Percentiles rank a stretch among this genome's conserved stretches.
Evolutionary conservation across 1,140 invertebrate species (phyloP).

Genomic region (Helicorthomorpha holstii): DNA sequence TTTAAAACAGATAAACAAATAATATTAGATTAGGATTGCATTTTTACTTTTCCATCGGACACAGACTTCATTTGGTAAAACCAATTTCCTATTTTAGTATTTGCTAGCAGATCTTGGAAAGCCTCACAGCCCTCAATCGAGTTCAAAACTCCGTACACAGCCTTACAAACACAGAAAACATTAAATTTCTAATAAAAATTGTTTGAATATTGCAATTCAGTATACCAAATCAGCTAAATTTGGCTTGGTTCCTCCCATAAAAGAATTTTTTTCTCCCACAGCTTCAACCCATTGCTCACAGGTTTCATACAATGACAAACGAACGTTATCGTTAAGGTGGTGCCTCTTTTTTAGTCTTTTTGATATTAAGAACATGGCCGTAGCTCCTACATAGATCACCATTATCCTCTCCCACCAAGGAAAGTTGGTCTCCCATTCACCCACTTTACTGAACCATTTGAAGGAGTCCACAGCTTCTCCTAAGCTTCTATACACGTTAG

Average conservation of each 20-base stretch:
- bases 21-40: no score
- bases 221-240: constrained; percentile 72
- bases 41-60: no score
- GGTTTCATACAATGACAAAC: constrained; percentile 75
- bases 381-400: constrained; percentile 85
- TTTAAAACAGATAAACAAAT: no score
- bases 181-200: constrained; percentile 5
- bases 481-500: constrained; percentile 84
- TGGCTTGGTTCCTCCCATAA: constrained; percentile 65
- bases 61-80: constrained; percentile 18
- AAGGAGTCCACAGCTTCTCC: constrained; percentile 76
- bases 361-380: constrained; percentile 83
- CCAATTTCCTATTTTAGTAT: constrained; percentile 49
- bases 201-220: not conserved
- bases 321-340: constrained; percentile 68
- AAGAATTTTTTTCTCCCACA: constrained; percentile 44
- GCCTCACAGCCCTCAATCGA: constrained; percentile 90
- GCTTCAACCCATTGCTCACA: constrained; percentile 59
- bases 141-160: constrained; percentile 80
- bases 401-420: constrained; percentile 60
- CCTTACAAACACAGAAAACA: constrained; percentile 22
- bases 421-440: constrained; percentile 83
- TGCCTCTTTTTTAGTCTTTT: constrained; percentile 75
- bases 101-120: constrained; percentile 60
- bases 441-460: constrained; percentile 73